Evolutionary conservation across 2,797 vertebrate species (phyloP), one percentile per base, ranked within the genome.

Genomic region (Triplophysa bombifrons): DNA sequence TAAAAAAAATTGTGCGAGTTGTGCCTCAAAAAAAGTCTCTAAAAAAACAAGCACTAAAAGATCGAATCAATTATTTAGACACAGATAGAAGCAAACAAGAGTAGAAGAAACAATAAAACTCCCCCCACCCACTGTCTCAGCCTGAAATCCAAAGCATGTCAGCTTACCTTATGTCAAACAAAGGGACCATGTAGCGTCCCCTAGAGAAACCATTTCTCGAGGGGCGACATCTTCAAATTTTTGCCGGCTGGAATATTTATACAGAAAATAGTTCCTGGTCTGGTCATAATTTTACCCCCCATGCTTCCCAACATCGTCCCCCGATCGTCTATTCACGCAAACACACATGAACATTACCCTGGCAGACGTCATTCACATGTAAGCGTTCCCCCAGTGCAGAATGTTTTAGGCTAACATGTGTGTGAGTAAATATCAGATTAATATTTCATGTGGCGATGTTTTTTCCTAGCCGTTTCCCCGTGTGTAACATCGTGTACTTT

Each of bases 371-470:
- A 90, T 82, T 90, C 90, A 90, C 88, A 86, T 84, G 74, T 79
- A 51, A 75, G 30, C 7, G 0, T 84, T 86, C 90, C 88, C 89
- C 67, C 27, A 50, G 3, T 63, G 73, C 20, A 51, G 79, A 67
- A 53, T 77, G 73, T 81, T 85, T 80, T 80, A 61, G 78, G 73
- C 81, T 73, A 34, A 19, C 50, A 78, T 78, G 82, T 88, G 84
- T 86, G 85, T 80, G 86, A 85, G 91, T 92, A 93, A 93, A 93
- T 90, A 93, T 87, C 84, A 83, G 83, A 92, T 94, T 90, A 94
- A 94, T 93, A 93, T 93, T 94, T 93, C 85, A 94, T 93, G 56
- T 50, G 84, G 65, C 84, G 85, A 85, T 90, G 86, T 90, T 89
- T 88, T 48, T 80, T 85, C 69, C 56, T 67, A 34, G 44, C 11